Percentiles rank a stretch among this genome's conserved stretches.
phyloP scores from a whole-genome alignment of 2,888 invertebrate genomes.

The Cryptus viduatorius region DNA sequence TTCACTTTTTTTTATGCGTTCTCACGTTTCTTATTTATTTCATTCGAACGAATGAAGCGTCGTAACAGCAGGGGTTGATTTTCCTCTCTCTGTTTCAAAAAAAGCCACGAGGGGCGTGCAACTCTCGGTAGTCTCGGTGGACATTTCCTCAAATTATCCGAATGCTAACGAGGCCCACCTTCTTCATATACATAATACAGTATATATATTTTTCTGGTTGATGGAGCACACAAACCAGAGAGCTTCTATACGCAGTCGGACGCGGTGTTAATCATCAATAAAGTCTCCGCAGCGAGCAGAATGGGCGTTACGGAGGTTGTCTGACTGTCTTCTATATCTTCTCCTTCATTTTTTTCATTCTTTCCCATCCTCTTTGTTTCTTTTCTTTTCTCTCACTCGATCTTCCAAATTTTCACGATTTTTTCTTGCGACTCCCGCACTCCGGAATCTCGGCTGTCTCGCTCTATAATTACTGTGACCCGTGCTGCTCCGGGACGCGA shows the following conservation, averaged over 20 bases:
- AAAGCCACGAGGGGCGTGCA: neutral
- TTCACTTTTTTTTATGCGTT: slow-evolving; percentile 11
- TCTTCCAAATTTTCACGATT: slow-evolving; percentile 51
- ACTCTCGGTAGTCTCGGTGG: slow-evolving; percentile 36
- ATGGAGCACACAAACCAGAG: slow-evolving; percentile 27
- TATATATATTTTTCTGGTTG: slow-evolving; percentile 11
- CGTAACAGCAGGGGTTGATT: slow-evolving; percentile 52
- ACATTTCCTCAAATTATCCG: slow-evolving; percentile 61
- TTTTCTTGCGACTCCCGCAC: neutral
- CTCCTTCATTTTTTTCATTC: slow-evolving; percentile 29
- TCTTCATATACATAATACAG: slow-evolving; percentile 53
- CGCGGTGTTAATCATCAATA: slow-evolving; percentile 65
- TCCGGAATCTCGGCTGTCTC: slow-evolving; percentile 21
- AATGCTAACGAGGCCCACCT: slow-evolving; percentile 64
- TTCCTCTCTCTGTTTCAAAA: slow-evolving; percentile 16
- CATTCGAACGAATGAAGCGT: slow-evolving; percentile 11
- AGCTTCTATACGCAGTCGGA: neutral
- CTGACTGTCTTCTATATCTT: slow-evolving; percentile 49
- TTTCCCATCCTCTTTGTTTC: neutral
- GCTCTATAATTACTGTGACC: slow-evolving; percentile 73
- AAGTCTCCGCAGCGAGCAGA: slow-evolving; percentile 57
- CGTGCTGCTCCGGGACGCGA: slow-evolving; percentile 55
- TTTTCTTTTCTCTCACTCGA: slow-evolving; percentile 21
- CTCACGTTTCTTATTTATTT: slow-evolving; percentile 38
- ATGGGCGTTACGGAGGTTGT: slow-evolving; percentile 66